Percentiles rank a stretch among this genome's conserved stretches.
Evolutionary conservation across 2,797 vertebrate genomes (phyloP).

Genomic region (Agapornis canus): DNA sequence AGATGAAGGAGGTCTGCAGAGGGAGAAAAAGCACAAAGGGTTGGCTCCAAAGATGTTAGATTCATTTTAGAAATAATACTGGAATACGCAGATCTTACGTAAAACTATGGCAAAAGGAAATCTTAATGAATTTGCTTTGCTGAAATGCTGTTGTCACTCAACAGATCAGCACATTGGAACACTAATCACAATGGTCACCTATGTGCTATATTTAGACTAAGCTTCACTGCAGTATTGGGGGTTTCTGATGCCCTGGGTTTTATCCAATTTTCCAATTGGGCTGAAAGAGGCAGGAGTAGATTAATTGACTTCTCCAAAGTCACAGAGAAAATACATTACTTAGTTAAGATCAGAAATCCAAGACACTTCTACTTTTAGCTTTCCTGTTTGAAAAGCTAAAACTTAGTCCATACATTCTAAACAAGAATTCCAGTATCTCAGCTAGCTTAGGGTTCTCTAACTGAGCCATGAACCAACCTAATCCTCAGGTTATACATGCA

Average conservation of each 20-base stretch:
- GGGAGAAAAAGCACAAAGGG: neutral
- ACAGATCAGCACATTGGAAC: neutral
- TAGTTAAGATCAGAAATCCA: neutral
- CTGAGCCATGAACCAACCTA: neutral
- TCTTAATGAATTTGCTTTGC: neutral
- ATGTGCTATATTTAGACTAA: neutral
- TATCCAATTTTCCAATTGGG: neutral
- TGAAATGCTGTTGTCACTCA: neutral
- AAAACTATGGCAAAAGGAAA: neutral
- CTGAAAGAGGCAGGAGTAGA: neutral
- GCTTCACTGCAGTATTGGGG: neutral
- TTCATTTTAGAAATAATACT: neutral
- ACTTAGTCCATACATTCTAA: neutral
- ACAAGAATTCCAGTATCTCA: neutral
- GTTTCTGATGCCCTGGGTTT: neutral
- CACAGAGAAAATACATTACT: neutral
- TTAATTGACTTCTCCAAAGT: neutral
- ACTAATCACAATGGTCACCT: neutral
- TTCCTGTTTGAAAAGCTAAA: neutral
- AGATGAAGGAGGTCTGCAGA: neutral
- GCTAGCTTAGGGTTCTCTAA: neutral
- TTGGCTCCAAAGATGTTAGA: neutral
- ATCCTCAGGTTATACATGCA: rapidly evolving
- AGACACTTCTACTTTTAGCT: neutral
- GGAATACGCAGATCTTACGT: rapidly evolving